phyloP scores from a whole-genome alignment of 1,140 invertebrate species.

The Medauroidea extradentata region DNA sequence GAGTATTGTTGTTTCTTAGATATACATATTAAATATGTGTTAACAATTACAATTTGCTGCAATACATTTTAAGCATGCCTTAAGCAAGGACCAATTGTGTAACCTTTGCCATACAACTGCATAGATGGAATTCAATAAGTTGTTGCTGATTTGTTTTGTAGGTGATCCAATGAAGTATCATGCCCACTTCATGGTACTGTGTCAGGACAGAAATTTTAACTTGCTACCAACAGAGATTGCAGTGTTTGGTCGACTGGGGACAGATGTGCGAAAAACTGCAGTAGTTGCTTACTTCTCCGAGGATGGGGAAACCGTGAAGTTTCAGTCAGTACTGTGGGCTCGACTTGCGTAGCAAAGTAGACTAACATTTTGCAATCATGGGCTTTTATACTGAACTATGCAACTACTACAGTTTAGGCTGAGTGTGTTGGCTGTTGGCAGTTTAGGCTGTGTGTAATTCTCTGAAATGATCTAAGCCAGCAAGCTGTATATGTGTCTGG shows the following conservation, averaged over 20 bases:
- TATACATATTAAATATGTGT: no score
- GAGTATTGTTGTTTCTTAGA: no score
- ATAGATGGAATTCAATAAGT: no score
- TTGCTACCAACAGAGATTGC: conserved; percentile 46
- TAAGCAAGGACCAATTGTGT: not conserved
- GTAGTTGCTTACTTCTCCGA: conserved; percentile 43
- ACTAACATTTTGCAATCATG: no score
- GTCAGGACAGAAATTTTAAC: conserved; percentile 38
- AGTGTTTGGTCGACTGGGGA: conserved; percentile 47
- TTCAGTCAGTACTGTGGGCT: conserved; percentile 53
- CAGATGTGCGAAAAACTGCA: conserved; percentile 45
- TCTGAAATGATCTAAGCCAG: no score
- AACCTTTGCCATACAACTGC: not conserved
- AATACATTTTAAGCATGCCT: no score
- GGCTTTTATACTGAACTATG: no score
- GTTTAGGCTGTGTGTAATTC: no score
- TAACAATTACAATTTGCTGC: no score
- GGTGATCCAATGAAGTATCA: conserved; percentile 55
- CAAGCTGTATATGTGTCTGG: no score
- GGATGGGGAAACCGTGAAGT: conserved; percentile 38
- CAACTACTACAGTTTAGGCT: no score
- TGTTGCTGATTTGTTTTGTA: conserved; percentile 33
- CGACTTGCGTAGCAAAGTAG: not conserved
- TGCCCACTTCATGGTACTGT: conserved; percentile 55
- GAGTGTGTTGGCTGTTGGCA: no score